Base-by-base conservation (phyloP, 2,797 vertebrate genomes). In the Alcedo atthis region DNA sequence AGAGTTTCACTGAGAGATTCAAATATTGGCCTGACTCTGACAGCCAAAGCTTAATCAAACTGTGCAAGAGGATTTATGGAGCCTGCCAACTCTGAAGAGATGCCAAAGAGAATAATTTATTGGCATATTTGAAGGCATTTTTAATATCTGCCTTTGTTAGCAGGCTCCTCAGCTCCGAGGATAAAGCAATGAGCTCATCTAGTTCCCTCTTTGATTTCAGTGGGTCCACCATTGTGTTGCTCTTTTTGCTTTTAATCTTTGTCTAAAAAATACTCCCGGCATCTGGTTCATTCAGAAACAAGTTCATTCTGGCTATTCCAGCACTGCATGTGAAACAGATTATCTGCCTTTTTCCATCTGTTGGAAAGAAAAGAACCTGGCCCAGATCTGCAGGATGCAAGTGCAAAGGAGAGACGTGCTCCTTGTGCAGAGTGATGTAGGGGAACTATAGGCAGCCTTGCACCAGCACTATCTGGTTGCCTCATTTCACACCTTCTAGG, bases 41-140 rank as follows among this genome's bases (percentile, higher is more conserved):
- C 90, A 95, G 86, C 62, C 79, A 90, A 89, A 94, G 46, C 84
- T 85, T 87, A 85, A 95, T 93, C 91, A 93, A 94, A 89, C 76
- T 70, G 79, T 71, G 81, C 85, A 90, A 94, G 67, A 70, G 81
- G 93, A 95, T 94, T 94, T 94, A 88, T 25, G 49, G 45, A 86
- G 61, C 59, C 28, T 67, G 87, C 86, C 79, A 89, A 49, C 79
- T 90, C 92, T 83, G 92, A 93, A 92, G 63, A 75, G 66, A 79
- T 70, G 94, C 84, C 94, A 95, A 93, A 54, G 18, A 75, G 84
- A 92, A 61, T 85, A 78, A 94, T 83, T 89, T 89, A 87, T 42
- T 53, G 40, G 86, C 76, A 67, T 83, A 91, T 92, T 63, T 83
- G 86, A 94, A 94, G 79, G 55, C 58, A 89, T 53, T 94, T 94